A percentile compares a stretch with the other conserved stretches of the same genome.
Conservation (phyloP, 2,113 vertebrate genomes). For the Ctenodactylus gundi region DNA sequence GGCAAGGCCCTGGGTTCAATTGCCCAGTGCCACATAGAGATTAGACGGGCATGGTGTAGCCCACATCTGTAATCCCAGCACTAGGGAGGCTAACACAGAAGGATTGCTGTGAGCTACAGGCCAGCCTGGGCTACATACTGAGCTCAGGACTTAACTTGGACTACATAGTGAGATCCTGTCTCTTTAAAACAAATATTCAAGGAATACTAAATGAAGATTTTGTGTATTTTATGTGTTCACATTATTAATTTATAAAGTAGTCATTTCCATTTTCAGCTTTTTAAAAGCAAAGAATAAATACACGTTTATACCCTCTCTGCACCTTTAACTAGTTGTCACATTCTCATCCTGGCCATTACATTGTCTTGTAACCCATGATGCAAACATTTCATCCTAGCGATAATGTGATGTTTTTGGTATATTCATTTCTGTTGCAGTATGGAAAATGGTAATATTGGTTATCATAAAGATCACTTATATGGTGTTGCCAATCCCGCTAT, state of each 20-base stretch:
- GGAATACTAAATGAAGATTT: neutral
- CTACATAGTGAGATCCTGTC: no score
- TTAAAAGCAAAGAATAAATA: slow-evolving; percentile 46
- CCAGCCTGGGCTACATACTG: no score
- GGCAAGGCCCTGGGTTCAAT: no score
- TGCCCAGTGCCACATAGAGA: no score
- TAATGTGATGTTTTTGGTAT: slow-evolving; percentile 83
- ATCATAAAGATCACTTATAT: slow-evolving; percentile 94
- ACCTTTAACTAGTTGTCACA: slow-evolving; percentile 16
- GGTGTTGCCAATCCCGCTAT: slow-evolving; percentile 93
- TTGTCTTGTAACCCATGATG: slow-evolving; percentile 74
- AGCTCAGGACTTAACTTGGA: no score
- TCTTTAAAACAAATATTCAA: no score
- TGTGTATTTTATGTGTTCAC: slow-evolving; percentile 8
- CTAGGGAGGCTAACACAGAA: no score
- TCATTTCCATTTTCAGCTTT: neutral
- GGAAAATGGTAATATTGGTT: slow-evolving; percentile 98
- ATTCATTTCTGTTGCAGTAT: slow-evolving; percentile 94
- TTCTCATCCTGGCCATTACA: slow-evolving; percentile 4
- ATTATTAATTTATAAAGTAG: neutral
- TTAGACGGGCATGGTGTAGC: no score
- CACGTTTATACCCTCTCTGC: slow-evolving; percentile 31
- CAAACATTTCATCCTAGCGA: slow-evolving; percentile 64
- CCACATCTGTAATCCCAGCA: no score
- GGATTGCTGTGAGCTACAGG: no score